These are phyloP conservation scores for Spatula clypeata DNA, from an alignment of 2,797 vertebrate genomes.

Conservation along the genomic window DNA sequence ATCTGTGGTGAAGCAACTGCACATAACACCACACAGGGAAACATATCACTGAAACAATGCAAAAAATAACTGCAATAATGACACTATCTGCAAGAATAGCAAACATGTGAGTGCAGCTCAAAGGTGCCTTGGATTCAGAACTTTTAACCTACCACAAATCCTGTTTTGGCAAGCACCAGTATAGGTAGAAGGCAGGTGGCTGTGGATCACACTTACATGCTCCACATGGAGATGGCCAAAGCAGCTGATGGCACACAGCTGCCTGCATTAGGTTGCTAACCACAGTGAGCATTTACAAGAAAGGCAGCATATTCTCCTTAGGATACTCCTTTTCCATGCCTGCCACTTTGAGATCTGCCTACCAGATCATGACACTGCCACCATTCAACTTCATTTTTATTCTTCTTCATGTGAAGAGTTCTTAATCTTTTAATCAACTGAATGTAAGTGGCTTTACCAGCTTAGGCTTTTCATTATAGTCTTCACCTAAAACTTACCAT, in stretches of 20 bases:
- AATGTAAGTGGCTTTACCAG: neutral
- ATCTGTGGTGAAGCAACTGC: accelerated
- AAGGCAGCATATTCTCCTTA: neutral
- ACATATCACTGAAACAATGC: accelerated
- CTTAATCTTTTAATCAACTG: neutral
- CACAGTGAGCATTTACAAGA: accelerated
- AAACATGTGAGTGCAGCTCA: accelerated
- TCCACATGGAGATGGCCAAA: accelerated
- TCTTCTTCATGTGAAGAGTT: neutral
- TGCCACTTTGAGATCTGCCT: neutral
- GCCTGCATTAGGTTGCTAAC: accelerated
- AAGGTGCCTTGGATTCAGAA: neutral
- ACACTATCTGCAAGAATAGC: neutral
- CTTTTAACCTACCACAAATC: neutral
- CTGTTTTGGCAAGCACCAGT: neutral
- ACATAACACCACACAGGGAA: neutral
- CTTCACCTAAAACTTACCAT: neutral
- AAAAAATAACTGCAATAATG: neutral
- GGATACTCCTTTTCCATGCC: neutral
- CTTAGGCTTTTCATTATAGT: neutral
- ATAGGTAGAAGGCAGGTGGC: accelerated
- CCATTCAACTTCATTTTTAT: neutral
- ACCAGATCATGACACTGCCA: neutral
- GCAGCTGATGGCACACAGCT: neutral
- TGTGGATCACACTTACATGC: accelerated